Evolutionary conservation across 64 coral and sea anemone species (phyloP).

Genomic region (Exaiptasia diaphana): DNA sequence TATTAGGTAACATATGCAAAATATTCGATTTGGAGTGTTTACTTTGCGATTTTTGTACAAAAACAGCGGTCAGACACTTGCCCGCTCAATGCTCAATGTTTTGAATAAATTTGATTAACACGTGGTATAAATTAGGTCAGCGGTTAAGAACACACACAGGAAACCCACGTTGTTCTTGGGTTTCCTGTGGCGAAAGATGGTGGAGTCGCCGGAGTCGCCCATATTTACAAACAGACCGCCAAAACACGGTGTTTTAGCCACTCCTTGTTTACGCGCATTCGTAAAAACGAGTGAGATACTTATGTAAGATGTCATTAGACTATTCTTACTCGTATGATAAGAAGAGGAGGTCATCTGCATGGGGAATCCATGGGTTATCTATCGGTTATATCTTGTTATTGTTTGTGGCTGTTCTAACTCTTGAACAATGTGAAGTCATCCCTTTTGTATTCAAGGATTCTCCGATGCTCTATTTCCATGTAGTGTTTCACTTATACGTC

Average conservation of each 20-base stretch:
- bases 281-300: no score
- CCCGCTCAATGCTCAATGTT: background rate
- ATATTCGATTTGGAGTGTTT: background rate
- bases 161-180: background rate
- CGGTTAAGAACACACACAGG: background rate
- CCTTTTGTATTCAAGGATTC: conserved; percentile 56
- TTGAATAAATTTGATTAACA: conserved; percentile 6
- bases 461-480: conserved; percentile 7
- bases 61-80: background rate
- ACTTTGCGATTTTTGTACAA: background rate
- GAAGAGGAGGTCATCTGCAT: background rate
- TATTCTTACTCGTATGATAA: no score
- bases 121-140: conserved; percentile 22
- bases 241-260: no score
- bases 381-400: conserved; percentile 63
- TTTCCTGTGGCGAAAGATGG: background rate
- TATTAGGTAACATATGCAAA: background rate
- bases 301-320: no score
- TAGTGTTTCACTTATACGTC: conserved; percentile 22
- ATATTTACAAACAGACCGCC: no score
- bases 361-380: conserved; percentile 25
- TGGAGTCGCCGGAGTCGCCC: no score
- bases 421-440: conserved; percentile 53
- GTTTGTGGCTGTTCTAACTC: conserved; percentile 9
- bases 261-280: no score